Evolutionary conservation across 23 tunicate genomes (phyloP), one percentile per base, ranked within the genome.

Genomic region (Styela clava): DNA sequence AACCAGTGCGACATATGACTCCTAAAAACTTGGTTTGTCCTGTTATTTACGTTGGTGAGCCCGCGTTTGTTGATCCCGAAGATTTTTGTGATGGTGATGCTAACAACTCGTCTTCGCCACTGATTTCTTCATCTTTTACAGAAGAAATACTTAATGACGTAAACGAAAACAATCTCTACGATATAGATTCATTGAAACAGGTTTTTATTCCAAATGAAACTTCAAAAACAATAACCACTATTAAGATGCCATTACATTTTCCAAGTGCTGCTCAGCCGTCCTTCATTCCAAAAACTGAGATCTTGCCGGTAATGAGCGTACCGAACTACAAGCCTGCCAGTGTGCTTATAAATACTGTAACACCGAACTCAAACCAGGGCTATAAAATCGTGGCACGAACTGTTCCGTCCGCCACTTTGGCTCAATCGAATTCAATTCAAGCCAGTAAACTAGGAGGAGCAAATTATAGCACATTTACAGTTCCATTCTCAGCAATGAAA

Each of bases 21-120:
- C 7, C 12, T 3, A 71, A 71, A 71, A 26, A 27, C 3, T 35
- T 71, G 77, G 7, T 3, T 5, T 71, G 34, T 32, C 77, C 77
- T 21, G 35, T 71, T 16, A 34, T 71, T 3, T 71, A 18, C 29
- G 37, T 71, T 34, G 77, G 77, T 5, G 77, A 71, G 35, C 77
- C 37, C 3, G 77, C 77, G 7, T 71, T 71, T 29, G 16, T 71
- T 30, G 77, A 29, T 34, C 34, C 34, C 35, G 77, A 71, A 29
- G 35, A 71, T 30, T 71, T 71, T 16, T 26, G 9, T 3, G 16
- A 5, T 44, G 7, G 9, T 5, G 56, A 44, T 44, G n/a, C n/a
- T n/a, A n/a, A n/a, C n/a, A n/a, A n/a, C n/a, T n/a, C n/a, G n/a
- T n/a, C n/a, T n/a, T n/a, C n/a, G n/a, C n/a, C n/a, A n/a, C n/a